Evolutionary conservation across 2,113 vertebrate species (phyloP).

Genomic region (Prinia subflava): DNA sequence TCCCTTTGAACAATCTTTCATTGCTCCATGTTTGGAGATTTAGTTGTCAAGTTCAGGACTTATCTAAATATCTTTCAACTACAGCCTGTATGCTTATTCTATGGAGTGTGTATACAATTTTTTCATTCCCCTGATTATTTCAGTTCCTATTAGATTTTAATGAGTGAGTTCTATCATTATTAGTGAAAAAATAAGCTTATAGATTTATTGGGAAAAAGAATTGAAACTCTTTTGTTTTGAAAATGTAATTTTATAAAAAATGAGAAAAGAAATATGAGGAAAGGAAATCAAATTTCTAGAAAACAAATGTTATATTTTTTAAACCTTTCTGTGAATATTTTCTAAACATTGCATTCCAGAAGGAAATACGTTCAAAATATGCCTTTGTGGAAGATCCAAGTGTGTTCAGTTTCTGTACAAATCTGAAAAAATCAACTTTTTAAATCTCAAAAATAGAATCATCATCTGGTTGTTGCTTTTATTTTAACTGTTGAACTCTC

Average conservation of each 20-base stretch:
- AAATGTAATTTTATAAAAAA: neutral
- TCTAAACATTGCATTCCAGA: neutral
- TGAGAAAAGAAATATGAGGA: accelerated
- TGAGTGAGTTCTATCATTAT: neutral
- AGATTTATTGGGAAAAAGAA: neutral
- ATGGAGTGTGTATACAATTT: neutral
- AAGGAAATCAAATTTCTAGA: neutral
- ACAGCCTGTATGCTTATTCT: neutral
- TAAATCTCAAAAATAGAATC: neutral
- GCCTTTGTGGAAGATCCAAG: neutral
- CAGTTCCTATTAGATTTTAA: neutral
- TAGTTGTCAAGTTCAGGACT: neutral
- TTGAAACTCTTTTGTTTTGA: neutral
- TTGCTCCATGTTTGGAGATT: neutral
- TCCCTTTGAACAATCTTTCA: neutral
- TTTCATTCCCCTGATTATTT: neutral
- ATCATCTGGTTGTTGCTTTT: neutral
- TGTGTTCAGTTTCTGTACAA: neutral
- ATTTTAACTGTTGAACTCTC: neutral
- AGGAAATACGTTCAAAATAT: neutral
- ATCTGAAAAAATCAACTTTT: neutral
- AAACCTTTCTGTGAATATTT: neutral
- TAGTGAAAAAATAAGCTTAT: neutral
- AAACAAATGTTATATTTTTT: neutral
- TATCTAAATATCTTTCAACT: neutral